Evolutionary conservation across 1,140 invertebrate genomes (phyloP), one percentile per base, ranked within the genome.

Genomic region (Parasteatoda tepidariorum): DNA sequence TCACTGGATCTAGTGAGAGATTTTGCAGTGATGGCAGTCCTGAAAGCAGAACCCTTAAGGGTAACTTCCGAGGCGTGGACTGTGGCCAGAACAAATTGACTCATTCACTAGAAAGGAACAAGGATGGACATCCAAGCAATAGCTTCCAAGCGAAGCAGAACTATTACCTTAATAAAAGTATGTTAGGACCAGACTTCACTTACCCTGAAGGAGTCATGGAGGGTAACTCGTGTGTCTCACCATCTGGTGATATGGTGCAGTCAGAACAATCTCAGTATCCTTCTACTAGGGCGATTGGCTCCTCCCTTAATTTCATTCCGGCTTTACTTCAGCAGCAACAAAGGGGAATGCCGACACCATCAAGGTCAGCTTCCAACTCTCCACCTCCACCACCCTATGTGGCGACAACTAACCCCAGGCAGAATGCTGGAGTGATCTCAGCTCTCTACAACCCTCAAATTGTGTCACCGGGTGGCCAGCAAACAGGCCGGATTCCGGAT

Each of bases 91-190:
- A 81, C 13, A 83, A 84, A 61, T 62, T 85, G 2, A 83, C 84
- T 11, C 85, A 86, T 74, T 85, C 84, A 54, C 62, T 85, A 26
- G 84, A 85, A 54, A 73, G 84, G 34, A 85, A 85, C 33, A 85
- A 85, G 57, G 81, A 85, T 28, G 84, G 84, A 55, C 84, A 85
- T 78, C 76, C 75, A 2, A 85, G 84, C 55, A 79, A 85, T 48
- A 81, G 84, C 26, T 85, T 85, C 33, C 67, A 79, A 64, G 84
- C 84, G 33, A 85, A 85, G 34, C 84, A 85, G 55, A 85, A 85
- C 66, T 85, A 85, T 62, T 85, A 85, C 66, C 61, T 83, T 9
- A 79, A 74, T 38, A 85, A 85, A 38, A 83, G 74, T 38, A 85
- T 85, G 84, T 79, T 85, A 34, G 84, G 84, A 24, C 84, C 84